These are phyloP conservation scores for Pimephales promelas DNA, from an alignment of 2,113 vertebrate species.

Conservation along the genomic window DNA sequence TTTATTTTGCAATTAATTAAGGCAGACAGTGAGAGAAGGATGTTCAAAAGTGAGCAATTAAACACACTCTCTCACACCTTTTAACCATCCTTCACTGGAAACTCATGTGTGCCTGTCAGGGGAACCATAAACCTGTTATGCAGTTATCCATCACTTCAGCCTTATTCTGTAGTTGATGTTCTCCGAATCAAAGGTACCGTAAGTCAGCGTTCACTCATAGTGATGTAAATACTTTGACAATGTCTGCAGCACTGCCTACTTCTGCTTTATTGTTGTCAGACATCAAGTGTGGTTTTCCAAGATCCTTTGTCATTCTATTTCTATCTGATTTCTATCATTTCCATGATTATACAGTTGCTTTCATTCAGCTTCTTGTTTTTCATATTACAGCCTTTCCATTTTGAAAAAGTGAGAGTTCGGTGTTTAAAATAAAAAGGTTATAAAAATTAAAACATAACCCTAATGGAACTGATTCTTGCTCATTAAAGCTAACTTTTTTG, in stretches of 20 bases:
- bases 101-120: slow-evolving; percentile 55
- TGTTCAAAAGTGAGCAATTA: slow-evolving; percentile 56
- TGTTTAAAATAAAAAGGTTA: not conserved
- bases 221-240: slow-evolving; percentile 57
- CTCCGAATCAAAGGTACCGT: slow-evolving; percentile 54
- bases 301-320: slow-evolving; percentile 33
- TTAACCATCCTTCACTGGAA: slow-evolving; percentile 59
- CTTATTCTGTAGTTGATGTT: slow-evolving; percentile 44
- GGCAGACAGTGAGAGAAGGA: slow-evolving; percentile 60
- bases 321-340: slow-evolving; percentile 9
- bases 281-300: slow-evolving; percentile 43
- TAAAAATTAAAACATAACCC: not conserved
- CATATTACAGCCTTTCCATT: not conserved
- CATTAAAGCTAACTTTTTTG: not conserved
- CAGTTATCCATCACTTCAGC: slow-evolving; percentile 56
- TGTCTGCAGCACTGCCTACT: slow-evolving; percentile 42
- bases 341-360: slow-evolving; percentile 10
- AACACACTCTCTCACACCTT: slow-evolving; percentile 58
- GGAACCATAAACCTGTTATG: slow-evolving; percentile 55
- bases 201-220: slow-evolving; percentile 49
- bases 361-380: slow-evolving; percentile 24
- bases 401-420: not conserved
- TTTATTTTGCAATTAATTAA: slow-evolving; percentile 34
- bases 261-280: slow-evolving; percentile 43
- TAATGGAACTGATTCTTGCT: not conserved